Evolutionary conservation across 30 jellyfish, hydroid and myxozoan species (phyloP).

Genomic region (Chironex yamaguchii): DNA sequence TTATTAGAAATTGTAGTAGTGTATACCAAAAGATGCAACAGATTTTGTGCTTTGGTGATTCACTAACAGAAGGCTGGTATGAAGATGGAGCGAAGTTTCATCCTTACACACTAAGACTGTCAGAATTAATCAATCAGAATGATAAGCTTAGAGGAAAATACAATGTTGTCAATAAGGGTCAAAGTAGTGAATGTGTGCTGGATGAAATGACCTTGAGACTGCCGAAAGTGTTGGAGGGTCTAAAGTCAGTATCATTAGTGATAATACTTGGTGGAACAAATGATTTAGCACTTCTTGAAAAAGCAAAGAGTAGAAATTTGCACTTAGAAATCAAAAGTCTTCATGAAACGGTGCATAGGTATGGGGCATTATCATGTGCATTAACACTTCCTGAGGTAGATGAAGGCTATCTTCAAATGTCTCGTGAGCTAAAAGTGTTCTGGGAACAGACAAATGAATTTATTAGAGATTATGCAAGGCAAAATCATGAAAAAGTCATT

Average conservation of each 20-base stretch:
- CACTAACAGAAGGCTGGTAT: conserved; percentile 80
- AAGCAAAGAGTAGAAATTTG: conserved; percentile 11
- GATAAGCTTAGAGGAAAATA: conserved; percentile 11
- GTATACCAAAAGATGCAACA: background rate
- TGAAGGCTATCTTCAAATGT: conserved; percentile 37
- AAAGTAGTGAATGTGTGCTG: conserved; percentile 84
- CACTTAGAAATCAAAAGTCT: conserved; percentile 21
- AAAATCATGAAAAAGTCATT: conserved; percentile 37
- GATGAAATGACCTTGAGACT: conserved; percentile 71
- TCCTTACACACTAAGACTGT: conserved; percentile 62
- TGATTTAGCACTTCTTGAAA: conserved; percentile 35
- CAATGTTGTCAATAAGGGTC: conserved; percentile 80
- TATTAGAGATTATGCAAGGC: conserved; percentile 56
- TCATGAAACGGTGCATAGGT: conserved; percentile 64
- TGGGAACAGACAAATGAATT: conserved; percentile 68
- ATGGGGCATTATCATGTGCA: conserved; percentile 58
- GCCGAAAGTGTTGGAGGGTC: conserved; percentile 52
- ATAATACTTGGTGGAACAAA: conserved; percentile 95
- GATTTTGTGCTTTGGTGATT: conserved; percentile 76
- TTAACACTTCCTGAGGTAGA: conserved; percentile 75
- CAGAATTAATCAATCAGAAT: conserved; percentile 57
- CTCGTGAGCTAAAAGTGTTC: conserved; percentile 8
- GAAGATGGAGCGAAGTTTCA: conserved; percentile 66
- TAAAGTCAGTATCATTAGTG: conserved; percentile 61
- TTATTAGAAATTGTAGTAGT: too few species aligned